Evolutionary conservation across 92 coral and sea anemone genomes (phyloP).

Genomic region (Actinernus sp.): DNA sequence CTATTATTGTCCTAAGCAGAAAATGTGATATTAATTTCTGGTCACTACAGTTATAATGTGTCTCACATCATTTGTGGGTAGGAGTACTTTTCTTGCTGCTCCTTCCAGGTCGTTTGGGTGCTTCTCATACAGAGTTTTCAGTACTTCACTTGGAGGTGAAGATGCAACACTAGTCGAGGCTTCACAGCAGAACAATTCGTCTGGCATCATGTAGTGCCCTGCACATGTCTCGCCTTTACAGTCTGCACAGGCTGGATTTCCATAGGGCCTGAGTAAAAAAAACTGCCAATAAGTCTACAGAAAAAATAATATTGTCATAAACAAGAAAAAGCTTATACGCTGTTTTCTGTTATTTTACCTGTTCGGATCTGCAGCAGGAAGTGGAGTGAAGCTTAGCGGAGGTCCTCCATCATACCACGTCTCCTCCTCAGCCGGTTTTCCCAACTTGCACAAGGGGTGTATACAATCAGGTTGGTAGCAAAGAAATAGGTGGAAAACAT

Average conservation of each 20-base stretch:
- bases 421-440: conserved; percentile 24
- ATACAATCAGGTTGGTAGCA: conserved; percentile 37
- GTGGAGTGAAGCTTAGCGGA: conserved; percentile 42
- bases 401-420: conserved; percentile 54
- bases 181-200: conserved; percentile 7
- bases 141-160: conserved; percentile 16
- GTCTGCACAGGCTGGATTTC: conserved; percentile 24
- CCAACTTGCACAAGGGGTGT: conserved; percentile 38
- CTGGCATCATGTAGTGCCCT: conserved; percentile 24
- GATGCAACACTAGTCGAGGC: background rate
- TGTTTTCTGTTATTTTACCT: conserved; percentile 20
- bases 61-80: conserved; percentile 27
- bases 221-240: conserved; percentile 25
- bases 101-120: conserved; percentile 7
- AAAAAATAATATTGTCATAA: background rate
- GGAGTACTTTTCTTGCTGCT: conserved; percentile 26
- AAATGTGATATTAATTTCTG: conserved; percentile 13
- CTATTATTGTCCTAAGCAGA: conserved; percentile 20
- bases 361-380: conserved; percentile 47
- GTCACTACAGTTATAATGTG: conserved; percentile 8
- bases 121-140: conserved; percentile 15
- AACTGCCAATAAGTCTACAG: background rate
- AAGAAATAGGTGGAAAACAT: conserved; percentile 13
- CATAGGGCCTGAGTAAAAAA: conserved; percentile 6
- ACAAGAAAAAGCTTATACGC: background rate